Base-by-base conservation (phyloP, 2,888 invertebrate genomes). In the Lasioglossum vierecki region DNA sequence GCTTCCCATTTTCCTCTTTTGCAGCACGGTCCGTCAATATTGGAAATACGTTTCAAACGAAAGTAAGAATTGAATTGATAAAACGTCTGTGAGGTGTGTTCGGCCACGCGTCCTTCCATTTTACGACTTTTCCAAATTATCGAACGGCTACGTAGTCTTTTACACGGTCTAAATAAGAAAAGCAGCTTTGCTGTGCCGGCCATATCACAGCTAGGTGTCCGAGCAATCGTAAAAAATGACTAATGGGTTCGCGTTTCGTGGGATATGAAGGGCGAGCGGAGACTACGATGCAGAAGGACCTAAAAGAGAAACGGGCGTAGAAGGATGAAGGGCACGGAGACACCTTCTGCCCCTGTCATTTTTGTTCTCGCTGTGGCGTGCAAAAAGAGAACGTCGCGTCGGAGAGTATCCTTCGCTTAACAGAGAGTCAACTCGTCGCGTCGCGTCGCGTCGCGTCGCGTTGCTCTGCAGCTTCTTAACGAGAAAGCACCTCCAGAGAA, bases 381-480 rank as follows among this genome's bases (percentile, higher is more conserved):
- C n/a, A n/a, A 57, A 57, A 57, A 57, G 11, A 57, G n/a, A 57
- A 57, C n/a, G 22, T 39, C 39, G 35, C 35, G 35, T 57, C 57
- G 57, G 76, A 60, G 72, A 74, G 66, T 84, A 78, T 80, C 63
- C 74, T 71, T 82, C 81, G 75, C 57, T 88, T 75, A 81, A 82
- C 76, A 74, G 76, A 71, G 81, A 85, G 84, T 83, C 83, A 80
- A 85, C 81, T 68, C 72, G 57, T 70, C 71, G 60, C 53, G 13
- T 3, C 81, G 80, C 79, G 57, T n/a, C 79, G 80, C 72, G 57
- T 70, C 71, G 60, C 53, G 13, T 3, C 81, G 80, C 79, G 57
- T n/a, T 76, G 80, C 76, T 79, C 74, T 75, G 72, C 73, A 81
- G 76, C 57, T 84, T 82, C 86, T 86, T 90, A 90, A 90, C 86